Evolutionary conservation across 2,797 vertebrate genomes (phyloP).

Genomic region (Bucorvus abyssinicus): DNA sequence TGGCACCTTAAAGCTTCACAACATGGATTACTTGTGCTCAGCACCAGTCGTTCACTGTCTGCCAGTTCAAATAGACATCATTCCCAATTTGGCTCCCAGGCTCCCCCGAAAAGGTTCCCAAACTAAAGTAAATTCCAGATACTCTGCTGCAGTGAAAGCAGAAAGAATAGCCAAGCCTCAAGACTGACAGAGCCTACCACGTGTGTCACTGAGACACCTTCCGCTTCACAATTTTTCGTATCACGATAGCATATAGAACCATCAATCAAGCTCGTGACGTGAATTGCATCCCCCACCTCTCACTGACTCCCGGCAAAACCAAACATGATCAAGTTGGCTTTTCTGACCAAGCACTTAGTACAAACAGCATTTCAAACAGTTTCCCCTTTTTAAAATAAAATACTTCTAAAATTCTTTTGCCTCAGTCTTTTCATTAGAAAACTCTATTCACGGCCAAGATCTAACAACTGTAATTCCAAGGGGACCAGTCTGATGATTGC

Average conservation of each 20-base stretch:
- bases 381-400: neutral
- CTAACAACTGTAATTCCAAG: neutral
- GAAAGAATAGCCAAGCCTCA: neutral
- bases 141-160: neutral
- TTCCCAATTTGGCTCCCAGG: neutral
- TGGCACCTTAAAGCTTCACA: neutral
- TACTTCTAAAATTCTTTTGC: neutral
- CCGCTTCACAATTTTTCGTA: neutral
- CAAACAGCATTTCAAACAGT: neutral
- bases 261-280: neutral
- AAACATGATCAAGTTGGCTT: neutral
- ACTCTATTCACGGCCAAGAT: neutral
- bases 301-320: neutral
- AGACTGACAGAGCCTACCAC: neutral
- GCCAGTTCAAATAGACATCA: neutral
- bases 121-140: neutral
- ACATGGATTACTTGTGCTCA: neutral
- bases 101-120: neutral
- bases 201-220: rapidly evolving
- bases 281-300: neutral
- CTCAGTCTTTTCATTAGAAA: neutral
- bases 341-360: neutral
- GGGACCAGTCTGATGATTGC: neutral
- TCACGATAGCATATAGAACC: neutral
- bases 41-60: neutral